Evolutionary conservation across 2,797 vertebrate species (phyloP).

Genomic region (Gallirallus australis): DNA sequence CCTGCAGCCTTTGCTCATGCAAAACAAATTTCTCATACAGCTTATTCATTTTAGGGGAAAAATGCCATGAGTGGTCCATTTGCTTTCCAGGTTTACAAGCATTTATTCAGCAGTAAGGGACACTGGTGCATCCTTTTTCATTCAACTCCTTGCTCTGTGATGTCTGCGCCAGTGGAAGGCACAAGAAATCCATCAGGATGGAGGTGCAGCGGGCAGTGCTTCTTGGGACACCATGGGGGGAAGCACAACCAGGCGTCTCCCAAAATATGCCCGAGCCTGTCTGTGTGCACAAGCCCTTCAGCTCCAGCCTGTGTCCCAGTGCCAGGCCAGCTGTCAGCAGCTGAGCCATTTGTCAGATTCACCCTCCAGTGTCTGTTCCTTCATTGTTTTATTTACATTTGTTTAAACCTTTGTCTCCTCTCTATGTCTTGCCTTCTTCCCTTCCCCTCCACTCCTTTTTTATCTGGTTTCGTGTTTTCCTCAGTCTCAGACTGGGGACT

Average conservation of each 20-base stretch:
- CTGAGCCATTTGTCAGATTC: background rate
- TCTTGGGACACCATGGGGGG: accelerated
- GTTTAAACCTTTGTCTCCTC: background rate
- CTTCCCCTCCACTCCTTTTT: background rate
- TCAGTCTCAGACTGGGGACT: background rate
- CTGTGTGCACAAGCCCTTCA: accelerated
- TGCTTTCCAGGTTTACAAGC: background rate
- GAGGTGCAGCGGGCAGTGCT: background rate
- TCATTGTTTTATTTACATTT: background rate
- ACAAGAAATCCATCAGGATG: accelerated
- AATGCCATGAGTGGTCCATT: background rate
- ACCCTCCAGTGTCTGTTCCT: background rate
- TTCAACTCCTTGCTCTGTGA: background rate
- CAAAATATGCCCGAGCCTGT: background rate
- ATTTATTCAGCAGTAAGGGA: background rate
- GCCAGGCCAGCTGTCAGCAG: background rate
- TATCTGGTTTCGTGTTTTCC: background rate
- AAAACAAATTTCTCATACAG: background rate
- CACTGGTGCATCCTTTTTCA: accelerated
- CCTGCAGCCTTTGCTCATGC: background rate
- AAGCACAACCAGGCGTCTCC: background rate
- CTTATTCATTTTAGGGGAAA: background rate
- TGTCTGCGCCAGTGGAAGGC: background rate
- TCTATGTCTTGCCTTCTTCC: background rate
- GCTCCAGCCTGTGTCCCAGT: background rate